Base-by-base conservation (phyloP, 2,113 vertebrate species). In the Otocyon megalotis region DNA sequence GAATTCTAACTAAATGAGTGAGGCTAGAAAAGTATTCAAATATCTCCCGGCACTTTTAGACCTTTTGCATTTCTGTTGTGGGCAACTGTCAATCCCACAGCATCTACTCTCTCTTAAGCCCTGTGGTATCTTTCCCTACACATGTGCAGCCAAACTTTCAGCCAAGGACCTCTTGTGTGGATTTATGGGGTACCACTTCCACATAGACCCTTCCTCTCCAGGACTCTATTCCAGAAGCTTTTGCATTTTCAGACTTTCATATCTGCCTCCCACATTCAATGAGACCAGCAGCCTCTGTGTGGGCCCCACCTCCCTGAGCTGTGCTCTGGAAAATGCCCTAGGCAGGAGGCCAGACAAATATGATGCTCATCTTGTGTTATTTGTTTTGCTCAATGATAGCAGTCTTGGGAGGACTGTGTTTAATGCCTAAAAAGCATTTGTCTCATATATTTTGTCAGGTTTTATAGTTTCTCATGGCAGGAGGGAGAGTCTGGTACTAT, bases 391-490 rank as follows among this genome's bases (percentile, higher is more conserved):
- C 62, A 90, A 2, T 90, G 56, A 43, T 56, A 88, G 26, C 20
- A 58, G 11, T 93, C 32, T 60, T n/a, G 22, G 87, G n/a, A 7
- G 17, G 15, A 79, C 24, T 87, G 32, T 67, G 43, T 17, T 72
- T 3, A 60, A 50, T 69, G 60, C 20, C 67, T 72, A 17, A 72
- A 93, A 50, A 81, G 83, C 3, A 50, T 4, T 74, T 69, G 15
- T 62, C 11, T 79, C 15, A 22, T 62, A 13, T 83, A 79, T 89
- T 96, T 83, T 50, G 24, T 50, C 50, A 3, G 58, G 50, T 72
- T 88, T 96, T 93, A 69, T 30, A 82, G 13, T 92, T 96, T 74
- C 58, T 86, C 94, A 71, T 50, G 17, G n/a, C n/a, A 83, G 19
- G 58, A 90, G 17, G 16, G 15, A 28, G 94, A 69, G 22, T 90